Evolutionary conservation across 2,888 invertebrate species (phyloP).

Genomic region (Odontomyia ornata): DNA sequence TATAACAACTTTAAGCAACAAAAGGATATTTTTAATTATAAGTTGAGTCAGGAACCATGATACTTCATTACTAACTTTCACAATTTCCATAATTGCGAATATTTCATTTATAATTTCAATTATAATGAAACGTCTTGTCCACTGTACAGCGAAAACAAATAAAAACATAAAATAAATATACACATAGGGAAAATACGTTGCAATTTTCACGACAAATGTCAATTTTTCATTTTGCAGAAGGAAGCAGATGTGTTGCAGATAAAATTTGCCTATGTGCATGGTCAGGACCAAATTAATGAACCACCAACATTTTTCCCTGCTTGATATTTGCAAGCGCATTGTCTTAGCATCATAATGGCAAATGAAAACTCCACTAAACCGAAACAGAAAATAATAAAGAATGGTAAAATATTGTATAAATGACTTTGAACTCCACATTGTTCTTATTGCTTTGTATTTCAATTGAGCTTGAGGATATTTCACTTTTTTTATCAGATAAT

Average conservation of each 20-base stretch:
- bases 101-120: neutral
- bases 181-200: neutral
- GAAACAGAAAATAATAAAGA: neutral
- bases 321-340: neutral
- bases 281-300: neutral
- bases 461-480: too few relatives aligned
- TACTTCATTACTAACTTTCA: neutral
- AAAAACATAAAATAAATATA: slow-evolving; percentile 5
- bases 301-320: neutral
- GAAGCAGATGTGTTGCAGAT: neutral
- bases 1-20: neutral
- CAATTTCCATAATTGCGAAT: too few relatives aligned
- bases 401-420: neutral
- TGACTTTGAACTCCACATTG: too few relatives aligned
- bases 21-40: neutral
- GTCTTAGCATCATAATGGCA: neutral
- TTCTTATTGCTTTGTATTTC: too few relatives aligned
- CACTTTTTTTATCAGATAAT: too few relatives aligned
- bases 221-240: neutral
- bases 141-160: neutral
- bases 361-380: neutral
- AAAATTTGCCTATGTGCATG: neutral
- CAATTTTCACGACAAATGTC: neutral
- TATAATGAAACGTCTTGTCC: neutral
- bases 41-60: neutral